Evolutionary conservation across 2,113 vertebrate genomes (phyloP), one percentile per base, ranked within the genome.

Genomic region (Eonycteris spelaea): DNA sequence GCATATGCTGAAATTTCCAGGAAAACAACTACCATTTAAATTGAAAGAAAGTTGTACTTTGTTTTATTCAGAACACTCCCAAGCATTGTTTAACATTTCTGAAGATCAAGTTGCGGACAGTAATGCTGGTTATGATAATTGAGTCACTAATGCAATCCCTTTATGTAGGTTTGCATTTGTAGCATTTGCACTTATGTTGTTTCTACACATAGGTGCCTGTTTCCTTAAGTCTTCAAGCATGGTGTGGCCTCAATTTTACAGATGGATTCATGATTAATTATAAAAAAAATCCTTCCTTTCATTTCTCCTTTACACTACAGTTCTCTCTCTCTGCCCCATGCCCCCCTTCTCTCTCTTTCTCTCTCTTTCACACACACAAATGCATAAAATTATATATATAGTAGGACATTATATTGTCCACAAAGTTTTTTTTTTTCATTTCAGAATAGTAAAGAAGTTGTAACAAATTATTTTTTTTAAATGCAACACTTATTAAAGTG

Each of bases 1-100:
- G 15, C 48, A 67, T 78, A 77, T 45, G 55, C 30, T 91, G 61
- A 59, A 73, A 78, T 94, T 93, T 95, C 86, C 86, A 78, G 59
- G 40, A 94, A 87, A 93, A 70, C 40, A 94, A 61, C 80, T 75
- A 92, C 43, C 30, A 21, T 57, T 40, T 67, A 97, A 95, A 91
- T 71, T 30, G 67, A 93, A 68, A 61, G 8, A 68, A 95, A 93
- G 78, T 21, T 86, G 13, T 57, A 59, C 43, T 84, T 59, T 35
- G 24, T 75, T 96, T 92, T 91, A 24, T 84, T 91, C 30, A 57
- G 78, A 93, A 91, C 28, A 80, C 53, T 95, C 82, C n/a, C 53
- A 94, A 95, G 38, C 74, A 33, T 78, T 82, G 19, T 85, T 85
- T 71, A 94, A 40, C 35, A 55, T 80, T 89, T 95, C 55, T 86